Conservation (phyloP, 2,113 vertebrate species). For the Trachemys scripta region DNA sequence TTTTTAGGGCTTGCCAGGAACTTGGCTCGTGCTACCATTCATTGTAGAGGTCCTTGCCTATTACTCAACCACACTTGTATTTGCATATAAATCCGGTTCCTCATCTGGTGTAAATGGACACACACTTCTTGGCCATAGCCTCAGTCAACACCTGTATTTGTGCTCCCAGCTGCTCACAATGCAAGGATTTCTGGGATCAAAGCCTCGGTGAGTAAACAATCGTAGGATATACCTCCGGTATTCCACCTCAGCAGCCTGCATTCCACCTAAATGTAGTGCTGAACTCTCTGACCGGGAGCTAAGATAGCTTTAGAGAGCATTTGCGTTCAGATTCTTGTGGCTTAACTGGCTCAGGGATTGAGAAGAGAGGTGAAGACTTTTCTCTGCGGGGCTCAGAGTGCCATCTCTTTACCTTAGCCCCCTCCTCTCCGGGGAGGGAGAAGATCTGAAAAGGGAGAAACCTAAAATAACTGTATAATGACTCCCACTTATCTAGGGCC, state of each 20-base stretch:
- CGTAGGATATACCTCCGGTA: background rate
- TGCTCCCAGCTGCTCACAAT: background rate
- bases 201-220: background rate
- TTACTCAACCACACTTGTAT: background rate
- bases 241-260: background rate
- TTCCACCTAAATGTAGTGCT: background rate
- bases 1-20: background rate
- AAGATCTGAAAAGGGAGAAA: background rate
- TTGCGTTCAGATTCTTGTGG: background rate
- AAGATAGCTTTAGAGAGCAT: constrained; percentile 14
- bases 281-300: background rate
- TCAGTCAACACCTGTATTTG: background rate
- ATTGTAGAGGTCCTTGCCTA: background rate
- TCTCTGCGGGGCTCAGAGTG: background rate
- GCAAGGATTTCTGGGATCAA: background rate
- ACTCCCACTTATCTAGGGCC: constrained; percentile 40
- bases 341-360: background rate
- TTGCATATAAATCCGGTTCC: background rate
- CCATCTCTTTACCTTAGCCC: background rate
- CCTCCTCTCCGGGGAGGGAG: background rate
- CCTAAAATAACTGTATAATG: constrained; percentile 17
- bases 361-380: background rate
- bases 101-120: background rate
- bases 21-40: too few species aligned
- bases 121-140: background rate